These are phyloP conservation scores for Pterocles burchelli DNA, from an alignment of 2,113 vertebrate genomes.

Conservation along the genomic window DNA sequence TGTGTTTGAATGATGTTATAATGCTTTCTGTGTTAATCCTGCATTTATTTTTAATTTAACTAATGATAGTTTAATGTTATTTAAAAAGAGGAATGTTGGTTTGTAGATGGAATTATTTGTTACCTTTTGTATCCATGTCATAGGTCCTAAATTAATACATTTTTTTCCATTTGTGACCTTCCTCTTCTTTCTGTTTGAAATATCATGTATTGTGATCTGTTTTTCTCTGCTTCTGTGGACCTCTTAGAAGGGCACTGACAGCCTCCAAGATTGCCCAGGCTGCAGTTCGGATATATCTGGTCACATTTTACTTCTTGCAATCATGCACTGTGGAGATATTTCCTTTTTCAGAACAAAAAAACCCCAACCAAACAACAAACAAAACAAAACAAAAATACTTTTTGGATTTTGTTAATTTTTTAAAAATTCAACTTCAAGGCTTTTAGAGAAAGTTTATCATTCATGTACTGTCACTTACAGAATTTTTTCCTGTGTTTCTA, in stretches of 20 bases:
- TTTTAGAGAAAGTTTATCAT: background rate
- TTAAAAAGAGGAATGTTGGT: background rate
- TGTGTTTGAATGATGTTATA: background rate
- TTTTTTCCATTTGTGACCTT: background rate
- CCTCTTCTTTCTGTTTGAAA: background rate
- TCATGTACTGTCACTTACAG: background rate
- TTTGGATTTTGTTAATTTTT: background rate
- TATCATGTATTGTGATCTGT: background rate
- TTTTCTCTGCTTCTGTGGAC: background rate
- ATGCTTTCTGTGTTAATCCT: background rate
- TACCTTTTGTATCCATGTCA: background rate
- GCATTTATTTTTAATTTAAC: conserved; percentile 40
- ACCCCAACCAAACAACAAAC: background rate
- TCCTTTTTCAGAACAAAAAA: background rate
- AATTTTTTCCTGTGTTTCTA: background rate
- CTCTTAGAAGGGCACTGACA: background rate
- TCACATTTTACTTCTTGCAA: background rate
- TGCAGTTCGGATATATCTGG: background rate
- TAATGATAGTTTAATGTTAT: conserved; percentile 27
- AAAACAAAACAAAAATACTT: background rate
- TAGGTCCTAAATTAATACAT: background rate
- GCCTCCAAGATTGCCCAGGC: background rate
- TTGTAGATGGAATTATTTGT: background rate
- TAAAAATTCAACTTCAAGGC: background rate
- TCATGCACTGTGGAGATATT: background rate